Conservation (phyloP, 1,140 invertebrate species). For the Chlorops oryzae region DNA sequence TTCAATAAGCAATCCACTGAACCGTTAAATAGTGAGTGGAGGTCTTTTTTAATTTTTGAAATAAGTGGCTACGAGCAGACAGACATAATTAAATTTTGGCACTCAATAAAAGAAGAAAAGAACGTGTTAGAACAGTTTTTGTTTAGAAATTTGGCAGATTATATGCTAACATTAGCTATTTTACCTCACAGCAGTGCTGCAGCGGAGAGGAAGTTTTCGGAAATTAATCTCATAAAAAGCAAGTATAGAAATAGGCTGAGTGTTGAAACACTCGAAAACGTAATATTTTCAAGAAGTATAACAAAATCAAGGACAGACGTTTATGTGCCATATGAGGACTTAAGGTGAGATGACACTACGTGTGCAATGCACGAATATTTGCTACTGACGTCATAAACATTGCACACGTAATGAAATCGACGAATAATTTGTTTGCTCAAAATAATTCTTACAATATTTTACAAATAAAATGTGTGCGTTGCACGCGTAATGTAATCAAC, state of each 20-base stretch:
- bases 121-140: background rate
- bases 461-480: too few species aligned
- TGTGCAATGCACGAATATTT: too few species aligned
- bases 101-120: background rate
- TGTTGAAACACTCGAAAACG: background rate
- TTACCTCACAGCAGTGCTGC: too few species aligned
- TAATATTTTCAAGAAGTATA: background rate
- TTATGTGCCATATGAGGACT: background rate
- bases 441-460: too few species aligned
- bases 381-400: too few species aligned
- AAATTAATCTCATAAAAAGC: constrained; percentile 1
- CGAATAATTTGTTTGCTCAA: too few species aligned
- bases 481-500: too few species aligned
- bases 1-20: background rate
- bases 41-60: background rate
- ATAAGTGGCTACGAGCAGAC: background rate
- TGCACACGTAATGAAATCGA: too few species aligned
- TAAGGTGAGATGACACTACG: too few species aligned
- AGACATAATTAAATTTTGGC: background rate
- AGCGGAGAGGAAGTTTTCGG: background rate
- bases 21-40: background rate
- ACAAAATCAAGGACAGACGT: background rate
- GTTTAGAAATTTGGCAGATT: background rate
- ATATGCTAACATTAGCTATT: background rate
- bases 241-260: background rate